phyloP scores from a whole-genome alignment of 2,797 vertebrate genomes.

The Siniperca scherzeri region DNA sequence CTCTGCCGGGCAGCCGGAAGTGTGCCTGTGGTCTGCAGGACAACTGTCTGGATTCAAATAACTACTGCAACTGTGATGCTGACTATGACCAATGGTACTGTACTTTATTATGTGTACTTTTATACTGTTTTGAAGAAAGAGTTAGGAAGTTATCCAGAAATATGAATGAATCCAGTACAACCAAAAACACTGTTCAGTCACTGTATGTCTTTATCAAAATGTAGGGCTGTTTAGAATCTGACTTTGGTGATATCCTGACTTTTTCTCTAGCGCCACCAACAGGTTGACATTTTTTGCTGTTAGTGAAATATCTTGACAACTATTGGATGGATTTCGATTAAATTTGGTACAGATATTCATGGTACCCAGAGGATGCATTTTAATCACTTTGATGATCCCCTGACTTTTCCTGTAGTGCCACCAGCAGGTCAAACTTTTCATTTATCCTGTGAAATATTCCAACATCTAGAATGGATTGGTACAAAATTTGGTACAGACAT shows the following conservation, averaged over 20 bases:
- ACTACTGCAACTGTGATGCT: conserved; percentile 95
- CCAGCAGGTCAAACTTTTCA: too few species aligned
- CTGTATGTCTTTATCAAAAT: not conserved
- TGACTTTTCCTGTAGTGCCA: too few species aligned
- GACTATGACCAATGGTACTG: conserved; percentile 92
- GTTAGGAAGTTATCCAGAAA: not conserved
- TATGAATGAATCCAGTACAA: not conserved
- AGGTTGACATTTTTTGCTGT: too few species aligned
- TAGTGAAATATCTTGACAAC: too few species aligned
- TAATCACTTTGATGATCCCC: not conserved
- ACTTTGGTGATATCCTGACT: not conserved
- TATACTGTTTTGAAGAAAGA: not conserved
- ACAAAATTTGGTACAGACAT: too few species aligned
- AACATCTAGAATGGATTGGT: too few species aligned
- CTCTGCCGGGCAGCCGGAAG: conserved; percentile 86
- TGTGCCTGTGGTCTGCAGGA: conserved; percentile 92
- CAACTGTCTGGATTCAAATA: conserved; percentile 89
- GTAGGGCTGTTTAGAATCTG: not conserved
- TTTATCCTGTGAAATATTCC: too few species aligned
- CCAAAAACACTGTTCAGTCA: not conserved
- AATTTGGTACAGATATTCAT: not conserved
- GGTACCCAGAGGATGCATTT: too few species aligned
- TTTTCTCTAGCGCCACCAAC: too few species aligned
- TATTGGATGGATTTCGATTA: not conserved
- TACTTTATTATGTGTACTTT: not conserved